These are phyloP conservation scores for Gadopsis bispinosus DNA, from an alignment of 2,797 vertebrate genomes.

Conservation along the genomic window DNA sequence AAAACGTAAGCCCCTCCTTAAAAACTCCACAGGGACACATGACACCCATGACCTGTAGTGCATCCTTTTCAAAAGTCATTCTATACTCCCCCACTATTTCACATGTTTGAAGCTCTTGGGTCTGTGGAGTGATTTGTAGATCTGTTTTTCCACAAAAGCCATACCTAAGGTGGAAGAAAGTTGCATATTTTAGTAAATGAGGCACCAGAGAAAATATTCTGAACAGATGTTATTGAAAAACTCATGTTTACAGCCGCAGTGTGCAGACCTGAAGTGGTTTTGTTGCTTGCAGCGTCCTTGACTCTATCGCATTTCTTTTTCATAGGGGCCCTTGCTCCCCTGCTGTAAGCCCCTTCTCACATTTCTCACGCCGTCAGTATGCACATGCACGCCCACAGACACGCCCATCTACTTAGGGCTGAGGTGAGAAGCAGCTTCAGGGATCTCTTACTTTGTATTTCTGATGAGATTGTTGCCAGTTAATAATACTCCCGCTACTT, in stretches of 20 bases:
- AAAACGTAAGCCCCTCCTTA: background rate
- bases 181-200: slow-evolving; percentile 6
- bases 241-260: slow-evolving; percentile 2
- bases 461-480: slow-evolving; percentile 66
- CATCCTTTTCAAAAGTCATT: slow-evolving; percentile 40
- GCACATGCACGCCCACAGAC: background rate
- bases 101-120: slow-evolving; percentile 2
- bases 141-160: slow-evolving; percentile 16
- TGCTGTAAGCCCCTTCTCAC: slow-evolving; percentile 45
- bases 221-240: slow-evolving; percentile 20
- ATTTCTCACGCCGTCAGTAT: slow-evolving; percentile 60
- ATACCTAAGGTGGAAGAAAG: background rate
- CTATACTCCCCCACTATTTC: slow-evolving; percentile 19
- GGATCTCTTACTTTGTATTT: slow-evolving; percentile 52
- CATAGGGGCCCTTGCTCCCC: slow-evolving; percentile 27
- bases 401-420: slow-evolving; percentile 10
- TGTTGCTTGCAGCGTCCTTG: slow-evolving; percentile 38
- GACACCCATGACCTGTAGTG: slow-evolving; percentile 18
- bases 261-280: slow-evolving; percentile 15
- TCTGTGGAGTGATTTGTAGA: slow-evolving; percentile 8
- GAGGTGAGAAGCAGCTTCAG: slow-evolving; percentile 14
- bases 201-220: background rate
- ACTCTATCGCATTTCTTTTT: slow-evolving; percentile 27
- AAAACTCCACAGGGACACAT: slow-evolving; percentile 20
- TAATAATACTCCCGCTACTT: slow-evolving; percentile 68